These are phyloP conservation scores for Misgurnus mizolepis DNA, from an alignment of 2,113 vertebrate species.

Conservation along the genomic window DNA sequence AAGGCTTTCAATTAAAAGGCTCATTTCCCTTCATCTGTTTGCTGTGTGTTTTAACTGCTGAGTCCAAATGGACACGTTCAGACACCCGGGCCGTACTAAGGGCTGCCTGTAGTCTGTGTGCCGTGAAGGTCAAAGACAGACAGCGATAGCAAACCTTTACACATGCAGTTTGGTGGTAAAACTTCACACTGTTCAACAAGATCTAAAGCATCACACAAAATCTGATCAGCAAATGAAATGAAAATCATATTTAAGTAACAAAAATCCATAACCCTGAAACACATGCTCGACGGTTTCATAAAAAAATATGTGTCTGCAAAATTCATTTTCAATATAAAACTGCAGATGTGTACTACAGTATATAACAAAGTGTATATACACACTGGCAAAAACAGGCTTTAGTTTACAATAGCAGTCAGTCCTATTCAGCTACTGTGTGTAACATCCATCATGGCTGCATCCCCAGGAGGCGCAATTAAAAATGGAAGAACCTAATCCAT, in stretches of 20 bases:
- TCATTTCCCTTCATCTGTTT: conserved; percentile 75
- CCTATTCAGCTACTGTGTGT: conserved; percentile 1
- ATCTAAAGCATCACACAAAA: neutral
- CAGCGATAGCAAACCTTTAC: neutral
- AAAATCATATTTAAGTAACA: neutral
- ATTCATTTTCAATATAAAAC: conserved; percentile 2
- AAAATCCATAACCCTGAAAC: too few relatives aligned
- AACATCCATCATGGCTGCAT: conserved; percentile 26
- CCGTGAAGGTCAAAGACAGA: conserved; percentile 70
- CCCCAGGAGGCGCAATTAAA: conserved; percentile 41
- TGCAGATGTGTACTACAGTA: too few relatives aligned
- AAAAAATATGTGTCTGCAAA: neutral
- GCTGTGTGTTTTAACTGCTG: conserved; percentile 56
- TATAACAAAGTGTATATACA: neutral
- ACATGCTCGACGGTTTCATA: neutral
- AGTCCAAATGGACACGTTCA: conserved; percentile 60
- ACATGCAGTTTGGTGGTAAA: neutral
- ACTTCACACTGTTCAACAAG: too few relatives aligned
- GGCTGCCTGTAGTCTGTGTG: conserved; percentile 44
- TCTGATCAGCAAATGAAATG: neutral
- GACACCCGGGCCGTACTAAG: conserved; percentile 29
- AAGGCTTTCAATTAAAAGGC: conserved; percentile 71
- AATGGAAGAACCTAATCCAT: conserved; percentile 21
- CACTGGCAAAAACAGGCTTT: neutral
- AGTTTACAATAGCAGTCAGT: conserved; percentile 16